Evolutionary conservation across 2,888 invertebrate species (phyloP).

Genomic region (Bombyx huttoni): DNA sequence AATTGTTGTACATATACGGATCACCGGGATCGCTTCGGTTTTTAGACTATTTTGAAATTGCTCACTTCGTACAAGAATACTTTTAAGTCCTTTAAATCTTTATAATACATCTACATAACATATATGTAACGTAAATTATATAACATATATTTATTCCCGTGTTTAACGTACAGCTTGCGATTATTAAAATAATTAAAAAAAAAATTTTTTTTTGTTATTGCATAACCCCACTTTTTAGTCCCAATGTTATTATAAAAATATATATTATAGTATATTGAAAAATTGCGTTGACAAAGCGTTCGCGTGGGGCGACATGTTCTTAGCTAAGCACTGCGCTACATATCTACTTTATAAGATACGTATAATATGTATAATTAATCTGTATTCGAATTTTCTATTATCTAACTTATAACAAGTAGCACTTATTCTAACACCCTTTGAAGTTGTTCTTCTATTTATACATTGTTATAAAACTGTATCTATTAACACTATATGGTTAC

Average conservation of each 20-base stretch:
- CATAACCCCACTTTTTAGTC: slow-evolving; percentile 38
- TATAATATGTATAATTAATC: slow-evolving; percentile 31
- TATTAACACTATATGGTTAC: slow-evolving; percentile 26
- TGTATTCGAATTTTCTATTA: slow-evolving; percentile 60
- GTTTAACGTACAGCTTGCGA: slow-evolving; percentile 53
- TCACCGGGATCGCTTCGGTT: slow-evolving; percentile 52
- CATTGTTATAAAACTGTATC: slow-evolving; percentile 67
- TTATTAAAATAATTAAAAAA: slow-evolving; percentile 52
- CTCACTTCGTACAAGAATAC: slow-evolving; percentile 69
- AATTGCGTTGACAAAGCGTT: slow-evolving; percentile 45
- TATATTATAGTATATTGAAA: slow-evolving; percentile 24
- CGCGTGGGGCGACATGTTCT: slow-evolving; percentile 38
- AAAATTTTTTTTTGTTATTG: slow-evolving; percentile 18
- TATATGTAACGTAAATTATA: slow-evolving; percentile 42
- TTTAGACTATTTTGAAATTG: slow-evolving; percentile 61
- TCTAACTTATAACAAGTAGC: slow-evolving; percentile 54
- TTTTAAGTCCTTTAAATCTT: slow-evolving; percentile 64
- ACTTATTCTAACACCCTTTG: slow-evolving; percentile 62
- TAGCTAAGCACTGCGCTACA: slow-evolving; percentile 65
- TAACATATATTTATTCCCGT: slow-evolving; percentile 32
- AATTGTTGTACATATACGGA: slow-evolving; percentile 58
- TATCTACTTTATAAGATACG: slow-evolving; percentile 36
- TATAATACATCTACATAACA: slow-evolving; percentile 49
- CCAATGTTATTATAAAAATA: no score
- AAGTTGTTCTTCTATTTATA: slow-evolving; percentile 71